Base-by-base conservation (phyloP, 37 sponge, comb jelly and placozoan genomes). In the Axinella damicornis region DNA sequence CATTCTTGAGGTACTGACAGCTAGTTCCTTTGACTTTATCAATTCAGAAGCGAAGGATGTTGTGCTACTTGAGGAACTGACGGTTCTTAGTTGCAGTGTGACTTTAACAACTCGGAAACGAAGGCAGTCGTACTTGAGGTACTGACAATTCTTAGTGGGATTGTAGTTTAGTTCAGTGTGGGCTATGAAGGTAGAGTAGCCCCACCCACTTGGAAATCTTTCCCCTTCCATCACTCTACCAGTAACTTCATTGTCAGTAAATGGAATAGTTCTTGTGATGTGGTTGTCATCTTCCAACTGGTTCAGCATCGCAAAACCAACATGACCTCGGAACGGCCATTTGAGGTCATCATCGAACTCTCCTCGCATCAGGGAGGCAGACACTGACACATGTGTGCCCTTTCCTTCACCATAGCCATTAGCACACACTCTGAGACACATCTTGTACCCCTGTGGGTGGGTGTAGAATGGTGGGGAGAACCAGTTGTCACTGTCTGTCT, bases 311-410 rank as follows among this genome's bases (percentile, higher is more conserved):
- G n/a, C 27, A 61, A 61, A 2, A 28, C 13, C 12, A 25, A 61
- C 27, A 2, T 61, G n/a, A 22, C 62, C 62, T 28, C 5, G 62
- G 27, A 46, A 46, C 9, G 74, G 74, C 74, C 74, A 73, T 16
- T n/a, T 39, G 28, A 73, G 74, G 74, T 30, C 2, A 21, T 73
- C 53, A 52, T 73, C 74, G 39, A 46, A 46, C 54, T 39, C 52
- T 53, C 74, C 74, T 40, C 39, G 22, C 74, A 73, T 73, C 28
- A 73, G 74, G 74, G n/a, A 40, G 28, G 53, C 25, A 53, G 9
- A 73, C 21, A 73, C 74, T 16, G 74, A 39, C 13, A 73, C 74
- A 73, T 73, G 74, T 21, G 74, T 73, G 5, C 28, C 74, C 62
- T 61, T 61, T 2, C n/a, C 5, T 22, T 73, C 38, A 9, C 74